Evolutionary conservation across 2,797 vertebrate species (phyloP).

Genomic region (Propithecus perrieri): DNA sequence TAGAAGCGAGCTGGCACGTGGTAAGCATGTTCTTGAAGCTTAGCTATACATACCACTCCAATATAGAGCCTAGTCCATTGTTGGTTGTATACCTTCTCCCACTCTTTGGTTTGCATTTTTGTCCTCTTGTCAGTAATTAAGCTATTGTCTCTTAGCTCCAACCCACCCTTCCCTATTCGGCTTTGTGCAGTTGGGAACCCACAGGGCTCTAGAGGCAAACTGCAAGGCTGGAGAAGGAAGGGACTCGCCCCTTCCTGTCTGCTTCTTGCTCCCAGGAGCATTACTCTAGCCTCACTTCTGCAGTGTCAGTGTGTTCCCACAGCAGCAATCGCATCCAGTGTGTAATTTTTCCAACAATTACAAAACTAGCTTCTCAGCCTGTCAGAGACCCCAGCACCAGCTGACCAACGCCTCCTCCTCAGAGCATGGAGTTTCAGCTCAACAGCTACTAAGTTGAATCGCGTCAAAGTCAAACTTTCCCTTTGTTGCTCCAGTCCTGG

Average conservation of each 20-base stretch:
- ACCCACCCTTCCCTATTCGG: accelerated
- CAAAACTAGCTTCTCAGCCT: neutral
- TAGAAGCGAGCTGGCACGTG: accelerated
- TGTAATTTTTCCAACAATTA: neutral
- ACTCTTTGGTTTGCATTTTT: neutral
- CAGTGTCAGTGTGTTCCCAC: neutral
- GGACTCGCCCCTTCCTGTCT: accelerated
- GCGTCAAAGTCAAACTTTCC: neutral
- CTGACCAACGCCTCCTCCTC: neutral
- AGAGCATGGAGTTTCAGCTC: neutral
- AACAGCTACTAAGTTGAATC: neutral
- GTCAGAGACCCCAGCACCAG: neutral
- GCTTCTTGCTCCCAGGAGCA: too few relatives aligned
- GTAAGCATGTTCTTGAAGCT: neutral
- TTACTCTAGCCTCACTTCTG: neutral
- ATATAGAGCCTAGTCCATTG: neutral
- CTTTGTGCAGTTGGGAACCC: neutral
- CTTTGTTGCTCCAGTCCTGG: neutral
- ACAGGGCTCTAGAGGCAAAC: neutral
- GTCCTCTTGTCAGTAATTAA: neutral
- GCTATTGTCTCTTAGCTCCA: neutral
- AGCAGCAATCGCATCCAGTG: neutral
- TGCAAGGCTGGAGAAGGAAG: neutral
- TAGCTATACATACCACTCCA: neutral
- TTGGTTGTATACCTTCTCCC: accelerated